These are phyloP conservation scores for Dromococcyx pavoninus DNA, from an alignment of 2,797 vertebrate genomes.

Conservation along the genomic window DNA sequence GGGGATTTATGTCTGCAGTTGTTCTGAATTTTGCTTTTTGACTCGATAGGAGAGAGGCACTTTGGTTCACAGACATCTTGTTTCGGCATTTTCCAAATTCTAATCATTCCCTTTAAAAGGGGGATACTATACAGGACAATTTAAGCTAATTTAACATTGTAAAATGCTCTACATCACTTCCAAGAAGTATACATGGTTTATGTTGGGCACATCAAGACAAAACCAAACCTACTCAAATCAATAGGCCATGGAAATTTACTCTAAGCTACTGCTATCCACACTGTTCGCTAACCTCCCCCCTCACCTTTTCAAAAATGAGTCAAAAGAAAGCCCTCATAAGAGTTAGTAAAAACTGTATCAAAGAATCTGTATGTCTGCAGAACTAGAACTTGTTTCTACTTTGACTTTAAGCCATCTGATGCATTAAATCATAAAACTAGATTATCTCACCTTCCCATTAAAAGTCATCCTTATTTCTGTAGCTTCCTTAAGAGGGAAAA, in stretches of 20 bases:
- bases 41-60: neutral
- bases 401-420: neutral
- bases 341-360: neutral
- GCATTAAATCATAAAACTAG: neutral
- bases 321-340: neutral
- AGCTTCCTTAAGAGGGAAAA: neutral
- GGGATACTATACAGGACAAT: neutral
- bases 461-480: neutral
- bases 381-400: neutral
- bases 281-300: neutral
- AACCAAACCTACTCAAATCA: neutral
- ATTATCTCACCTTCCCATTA: neutral
- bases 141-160: neutral
- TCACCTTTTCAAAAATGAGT: neutral
- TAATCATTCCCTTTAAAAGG: neutral
- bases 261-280: neutral
- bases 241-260: neutral
- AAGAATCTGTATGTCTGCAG: neutral
- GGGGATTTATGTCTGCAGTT: neutral
- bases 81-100: neutral
- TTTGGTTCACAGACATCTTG: neutral
- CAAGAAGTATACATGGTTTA: neutral
- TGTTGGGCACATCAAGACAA: neutral
- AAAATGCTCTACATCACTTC: neutral
- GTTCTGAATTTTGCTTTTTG: neutral